Conservation (phyloP, 2,797 vertebrate genomes). For the Squalus acanthias region DNA sequence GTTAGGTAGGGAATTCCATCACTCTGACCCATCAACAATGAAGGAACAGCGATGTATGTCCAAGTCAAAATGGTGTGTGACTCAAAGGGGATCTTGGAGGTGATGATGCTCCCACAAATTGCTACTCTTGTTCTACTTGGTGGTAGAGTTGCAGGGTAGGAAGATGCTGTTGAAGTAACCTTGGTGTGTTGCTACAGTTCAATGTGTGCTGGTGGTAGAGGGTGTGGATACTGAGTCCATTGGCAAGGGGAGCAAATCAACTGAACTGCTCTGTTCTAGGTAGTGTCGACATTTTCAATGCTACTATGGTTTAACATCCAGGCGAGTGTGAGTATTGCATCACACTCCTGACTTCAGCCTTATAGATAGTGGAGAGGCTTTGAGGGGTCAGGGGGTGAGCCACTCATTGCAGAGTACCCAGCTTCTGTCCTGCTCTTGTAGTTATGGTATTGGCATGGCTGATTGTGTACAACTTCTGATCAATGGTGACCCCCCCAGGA, state of each 20-base stretch:
- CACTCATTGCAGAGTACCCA: not conserved
- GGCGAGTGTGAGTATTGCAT: not conserved
- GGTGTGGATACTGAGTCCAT: not conserved
- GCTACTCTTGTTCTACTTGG: not conserved
- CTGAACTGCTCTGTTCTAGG: not conserved
- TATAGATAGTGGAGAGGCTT: no score
- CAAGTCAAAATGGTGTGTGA: not conserved
- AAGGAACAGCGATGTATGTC: not conserved
- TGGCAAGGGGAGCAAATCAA: not conserved
- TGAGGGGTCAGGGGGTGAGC: not conserved
- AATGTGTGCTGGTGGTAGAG: not conserved
- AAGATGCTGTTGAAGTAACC: not conserved
- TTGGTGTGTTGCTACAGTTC: not conserved
- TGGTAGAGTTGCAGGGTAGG: not conserved
- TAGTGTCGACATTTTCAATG: not conserved
- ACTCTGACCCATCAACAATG: not conserved
- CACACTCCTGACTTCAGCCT: not conserved
- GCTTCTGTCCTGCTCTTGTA: not conserved
- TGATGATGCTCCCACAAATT: not conserved
- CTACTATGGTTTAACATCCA: not conserved
- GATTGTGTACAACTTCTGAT: not conserved
- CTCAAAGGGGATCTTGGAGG: not conserved
- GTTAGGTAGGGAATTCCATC: not conserved
- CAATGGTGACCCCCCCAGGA: not conserved
- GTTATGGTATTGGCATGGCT: not conserved